These are phyloP conservation scores for Malurus cyaneus DNA, from an alignment of 2,113 vertebrate species.

Conservation along the genomic window DNA sequence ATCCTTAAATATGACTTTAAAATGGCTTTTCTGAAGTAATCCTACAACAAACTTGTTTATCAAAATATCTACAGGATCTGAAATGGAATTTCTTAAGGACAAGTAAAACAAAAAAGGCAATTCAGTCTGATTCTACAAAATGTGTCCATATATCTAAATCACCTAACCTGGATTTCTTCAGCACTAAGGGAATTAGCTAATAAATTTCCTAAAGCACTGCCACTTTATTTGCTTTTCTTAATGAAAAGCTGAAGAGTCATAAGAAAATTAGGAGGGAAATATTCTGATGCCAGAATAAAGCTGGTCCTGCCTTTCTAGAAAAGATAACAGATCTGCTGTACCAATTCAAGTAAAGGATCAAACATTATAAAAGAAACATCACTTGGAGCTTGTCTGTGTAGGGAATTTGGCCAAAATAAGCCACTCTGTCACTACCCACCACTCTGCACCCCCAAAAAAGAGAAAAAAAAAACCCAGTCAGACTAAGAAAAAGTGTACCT, in stretches of 20 bases:
- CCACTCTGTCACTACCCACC: neutral
- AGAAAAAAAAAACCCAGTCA: neutral
- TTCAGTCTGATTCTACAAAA: neutral
- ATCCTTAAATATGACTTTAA: neutral
- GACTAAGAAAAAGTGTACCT: neutral
- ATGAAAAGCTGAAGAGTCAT: neutral
- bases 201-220: neutral
- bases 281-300: neutral
- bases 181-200: neutral
- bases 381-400: neutral
- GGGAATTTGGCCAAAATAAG: neutral
- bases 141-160: neutral
- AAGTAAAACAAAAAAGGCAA: neutral
- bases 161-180: conserved; percentile 1
- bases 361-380: neutral
- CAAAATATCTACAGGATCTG: neutral
- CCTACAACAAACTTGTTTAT: neutral
- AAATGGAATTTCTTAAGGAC: neutral
- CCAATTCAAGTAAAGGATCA: neutral
- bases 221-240: conserved; percentile 10
- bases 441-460: neutral
- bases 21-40: neutral
- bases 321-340: neutral
- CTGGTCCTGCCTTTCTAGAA: neutral
- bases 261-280: conserved; percentile 5